Percentiles rank a stretch among this genome's conserved stretches.
Evolutionary conservation across 1,140 invertebrate species (phyloP).

Genomic region (Diabrotica undecimpunctata): DNA sequence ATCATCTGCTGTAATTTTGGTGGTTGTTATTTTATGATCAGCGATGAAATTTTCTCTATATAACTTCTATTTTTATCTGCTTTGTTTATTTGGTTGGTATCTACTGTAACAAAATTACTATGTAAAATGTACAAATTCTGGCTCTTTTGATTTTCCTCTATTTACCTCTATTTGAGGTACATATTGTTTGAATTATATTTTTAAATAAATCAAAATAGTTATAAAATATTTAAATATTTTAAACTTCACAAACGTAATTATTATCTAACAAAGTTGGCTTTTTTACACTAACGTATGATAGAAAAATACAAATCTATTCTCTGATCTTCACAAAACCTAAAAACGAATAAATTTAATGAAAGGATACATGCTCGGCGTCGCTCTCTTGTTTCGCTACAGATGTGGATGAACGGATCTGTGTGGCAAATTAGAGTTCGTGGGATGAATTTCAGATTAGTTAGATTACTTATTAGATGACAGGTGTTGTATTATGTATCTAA

Average conservation of each 20-base stretch:
- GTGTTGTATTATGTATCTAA: slow-evolving; percentile 32
- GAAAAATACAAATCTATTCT: background rate
- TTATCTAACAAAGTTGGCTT: background rate
- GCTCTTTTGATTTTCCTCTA: no score
- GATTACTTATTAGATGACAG: slow-evolving; percentile 38
- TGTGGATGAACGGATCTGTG: slow-evolving; percentile 28
- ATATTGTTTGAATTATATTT: no score
- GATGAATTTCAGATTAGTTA: slow-evolving; percentile 40
- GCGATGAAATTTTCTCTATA: no score
- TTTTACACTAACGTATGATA: background rate
- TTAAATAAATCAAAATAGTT: no score
- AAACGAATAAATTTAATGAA: background rate
- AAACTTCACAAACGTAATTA: background rate
- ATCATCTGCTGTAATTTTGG: no score
- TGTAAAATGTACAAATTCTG: no score
- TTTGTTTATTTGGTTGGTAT: no score
- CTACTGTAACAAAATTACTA: no score
- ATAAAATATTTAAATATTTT: no score
- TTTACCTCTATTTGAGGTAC: no score
- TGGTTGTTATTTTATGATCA: no score
- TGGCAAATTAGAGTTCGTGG: slow-evolving; percentile 41
- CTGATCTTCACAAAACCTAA: background rate
- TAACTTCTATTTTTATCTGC: no score
- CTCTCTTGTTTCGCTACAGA: slow-evolving; percentile 20
- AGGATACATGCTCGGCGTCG: slow-evolving; percentile 6